phyloP scores from a whole-genome alignment of 2,797 vertebrate genomes.

The Epinephelus malabaricus region DNA sequence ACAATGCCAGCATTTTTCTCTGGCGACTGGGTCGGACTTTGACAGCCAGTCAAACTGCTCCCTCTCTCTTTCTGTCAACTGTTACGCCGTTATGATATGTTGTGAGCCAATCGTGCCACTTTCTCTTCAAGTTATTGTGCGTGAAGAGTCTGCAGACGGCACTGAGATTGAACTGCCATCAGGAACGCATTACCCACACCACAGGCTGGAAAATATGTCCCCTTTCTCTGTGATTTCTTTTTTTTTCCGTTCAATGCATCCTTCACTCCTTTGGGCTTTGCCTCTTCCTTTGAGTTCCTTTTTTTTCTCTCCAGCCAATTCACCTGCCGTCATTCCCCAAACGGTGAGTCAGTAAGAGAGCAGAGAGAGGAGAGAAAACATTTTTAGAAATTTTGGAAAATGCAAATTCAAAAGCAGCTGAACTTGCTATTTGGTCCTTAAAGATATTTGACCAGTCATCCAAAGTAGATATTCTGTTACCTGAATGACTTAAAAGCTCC shows the following conservation, averaged over 20 bases:
- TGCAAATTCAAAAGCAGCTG: slow-evolving; percentile 6
- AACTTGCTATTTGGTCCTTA: neutral
- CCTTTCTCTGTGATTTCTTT: slow-evolving; percentile 1
- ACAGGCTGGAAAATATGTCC: slow-evolving; percentile 32
- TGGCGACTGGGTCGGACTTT: neutral
- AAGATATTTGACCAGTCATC: neutral
- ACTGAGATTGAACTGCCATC: slow-evolving; percentile 34
- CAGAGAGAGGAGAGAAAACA: slow-evolving; percentile 36
- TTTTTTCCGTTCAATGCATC: slow-evolving; percentile 4
- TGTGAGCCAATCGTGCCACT: slow-evolving; percentile 21
- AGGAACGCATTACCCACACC: slow-evolving; percentile 33
- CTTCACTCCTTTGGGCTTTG: slow-evolving; percentile 14
- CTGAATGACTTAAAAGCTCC: neutral
- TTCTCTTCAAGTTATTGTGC: slow-evolving; percentile 13
- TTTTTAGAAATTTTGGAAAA: slow-evolving; percentile 39
- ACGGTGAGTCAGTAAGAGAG: neutral
- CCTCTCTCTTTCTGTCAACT: slow-evolving; percentile 5
- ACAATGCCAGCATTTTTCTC: neutral
- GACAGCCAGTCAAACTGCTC: neutral
- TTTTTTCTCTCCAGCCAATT: slow-evolving; percentile 11
- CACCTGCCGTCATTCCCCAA: neutral
- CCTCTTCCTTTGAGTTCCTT: slow-evolving; percentile 8
- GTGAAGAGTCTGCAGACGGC: slow-evolving; percentile 22
- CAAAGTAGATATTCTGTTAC: slow-evolving; percentile 7
- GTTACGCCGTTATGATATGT: slow-evolving; percentile 15